phyloP scores from a whole-genome alignment of 2,888 invertebrate species.

The Cephus runcator region DNA sequence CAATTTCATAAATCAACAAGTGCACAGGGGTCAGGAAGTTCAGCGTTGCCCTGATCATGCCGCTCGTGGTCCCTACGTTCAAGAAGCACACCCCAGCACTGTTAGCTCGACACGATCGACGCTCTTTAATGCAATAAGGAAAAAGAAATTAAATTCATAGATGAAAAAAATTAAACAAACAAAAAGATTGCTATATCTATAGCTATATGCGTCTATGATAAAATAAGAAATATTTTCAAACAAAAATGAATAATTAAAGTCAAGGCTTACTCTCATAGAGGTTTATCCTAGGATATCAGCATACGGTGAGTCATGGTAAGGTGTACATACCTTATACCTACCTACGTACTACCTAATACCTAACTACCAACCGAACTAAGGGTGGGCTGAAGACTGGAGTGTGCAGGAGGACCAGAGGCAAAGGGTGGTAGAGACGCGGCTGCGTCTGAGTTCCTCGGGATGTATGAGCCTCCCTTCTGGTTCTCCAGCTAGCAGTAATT shows the following conservation, averaged over 20 bases:
- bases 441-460: slow-evolving; percentile 60
- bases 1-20: slow-evolving; percentile 6
- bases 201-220: background rate
- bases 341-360: too few species aligned
- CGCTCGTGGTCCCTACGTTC: slow-evolving; percentile 1
- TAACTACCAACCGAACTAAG: background rate
- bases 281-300: background rate
- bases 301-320: background rate
- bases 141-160: background rate
- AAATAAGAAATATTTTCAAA: background rate
- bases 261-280: background rate
- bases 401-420: slow-evolving; percentile 19
- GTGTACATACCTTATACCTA: background rate
- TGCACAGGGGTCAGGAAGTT: background rate
- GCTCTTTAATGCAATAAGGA: slow-evolving; percentile 3
- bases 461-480: slow-evolving; percentile 52
- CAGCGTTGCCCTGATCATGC: background rate
- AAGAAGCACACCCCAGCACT: slow-evolving; percentile 27
- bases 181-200: background rate
- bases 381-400: slow-evolving; percentile 18
- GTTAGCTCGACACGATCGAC: slow-evolving; percentile 55
- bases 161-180: background rate
- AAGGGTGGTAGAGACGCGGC: slow-evolving; percentile 49
- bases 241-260: background rate
- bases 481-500: slow-evolving; percentile 44